Conservation (phyloP, 2,113 vertebrate genomes). For the Vimba vimba region DNA sequence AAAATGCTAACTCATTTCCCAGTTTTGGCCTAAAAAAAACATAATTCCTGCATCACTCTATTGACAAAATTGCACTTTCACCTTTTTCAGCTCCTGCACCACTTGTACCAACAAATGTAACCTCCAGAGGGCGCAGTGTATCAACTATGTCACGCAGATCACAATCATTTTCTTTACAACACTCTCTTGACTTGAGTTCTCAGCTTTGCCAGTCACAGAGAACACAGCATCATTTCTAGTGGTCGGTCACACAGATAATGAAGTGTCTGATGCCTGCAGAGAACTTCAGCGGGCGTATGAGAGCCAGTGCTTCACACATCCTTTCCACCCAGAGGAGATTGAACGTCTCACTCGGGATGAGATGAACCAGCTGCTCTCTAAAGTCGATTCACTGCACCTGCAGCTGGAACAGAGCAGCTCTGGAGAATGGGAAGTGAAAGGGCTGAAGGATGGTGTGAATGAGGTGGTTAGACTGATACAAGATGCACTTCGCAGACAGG, state of each 20-base stretch:
- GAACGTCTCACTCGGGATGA: conserved; percentile 5
- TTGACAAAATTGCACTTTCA: background rate
- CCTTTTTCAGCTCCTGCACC: conserved; percentile 19
- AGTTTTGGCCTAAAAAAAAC: too few species aligned
- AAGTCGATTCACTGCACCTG: conserved; percentile 55
- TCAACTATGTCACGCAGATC: background rate
- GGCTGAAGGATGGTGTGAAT: conserved; percentile 62
- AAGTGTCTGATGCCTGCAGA: conserved; percentile 47
- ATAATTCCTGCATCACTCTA: too few species aligned
- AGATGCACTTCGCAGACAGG: conserved; percentile 35
- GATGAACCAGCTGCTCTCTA: conserved; percentile 13
- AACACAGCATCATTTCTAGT: conserved; percentile 58
- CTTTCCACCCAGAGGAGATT: conserved; percentile 46
- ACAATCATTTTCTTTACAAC: background rate
- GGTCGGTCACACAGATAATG: conserved; percentile 48
- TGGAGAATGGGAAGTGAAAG: conserved; percentile 49
- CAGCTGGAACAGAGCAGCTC: background rate
- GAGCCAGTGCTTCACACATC: conserved; percentile 52
- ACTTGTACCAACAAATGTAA: background rate
- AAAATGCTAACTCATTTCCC: too few species aligned
- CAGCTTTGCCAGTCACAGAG: conserved; percentile 22
- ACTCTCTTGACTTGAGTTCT: background rate
- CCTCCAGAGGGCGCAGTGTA: conserved; percentile 18
- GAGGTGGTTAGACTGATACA: conserved; percentile 46
- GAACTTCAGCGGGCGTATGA: conserved; percentile 57